Base-by-base conservation (phyloP, 2,797 vertebrate genomes). In the Micromesistius poutassou region DNA sequence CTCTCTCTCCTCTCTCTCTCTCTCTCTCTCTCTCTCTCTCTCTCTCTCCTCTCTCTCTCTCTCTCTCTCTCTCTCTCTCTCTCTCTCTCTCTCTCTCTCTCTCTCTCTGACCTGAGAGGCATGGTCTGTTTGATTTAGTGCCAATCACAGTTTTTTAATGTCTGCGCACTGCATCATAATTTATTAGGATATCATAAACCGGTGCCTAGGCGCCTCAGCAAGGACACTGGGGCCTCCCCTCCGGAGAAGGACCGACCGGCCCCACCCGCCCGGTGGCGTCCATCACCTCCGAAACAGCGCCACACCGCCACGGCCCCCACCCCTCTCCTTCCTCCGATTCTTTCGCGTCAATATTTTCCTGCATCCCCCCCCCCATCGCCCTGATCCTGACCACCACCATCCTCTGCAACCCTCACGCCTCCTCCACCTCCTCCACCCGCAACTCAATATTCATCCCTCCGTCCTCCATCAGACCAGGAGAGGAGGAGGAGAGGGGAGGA, bases 111-210 rank as follows among this genome's bases (percentile, higher is more conserved):
- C 91, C 92, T 86, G 82, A 90, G 88, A 90, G 84, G 86, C 79
- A 74, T 79, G 85, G 90, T 75, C 73, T 79, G 83, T 91, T 91
- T 94, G 90, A 93, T 94, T 93, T 94, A 93, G 88, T 88, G 91
- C 88, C 91, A 93, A 91, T 93, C 91, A 89, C 83, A 84, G 85
- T 89, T 84, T 93, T 89, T 91, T 93, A 92, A 93, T 91, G 89
- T 91, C 89, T 87, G 84, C 80, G 83, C 87, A 79, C 89, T 31
- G 80, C 86, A 90, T 93, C 91, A 87, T 93, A 90, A 93, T 94
- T 93, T 91, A 94, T 93, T 91, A 90, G 87, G 89, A 94, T 93
- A 94, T 92, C 90, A 92, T 93, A 93, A 93, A 93, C 83, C 87
- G 87, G 85, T 83, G 84, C 82, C 66, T 19, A 73, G 81, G 83